These are phyloP conservation scores for Uromys caudimaculatus DNA, from an alignment of 2,797 vertebrate species.

Conservation along the genomic window DNA sequence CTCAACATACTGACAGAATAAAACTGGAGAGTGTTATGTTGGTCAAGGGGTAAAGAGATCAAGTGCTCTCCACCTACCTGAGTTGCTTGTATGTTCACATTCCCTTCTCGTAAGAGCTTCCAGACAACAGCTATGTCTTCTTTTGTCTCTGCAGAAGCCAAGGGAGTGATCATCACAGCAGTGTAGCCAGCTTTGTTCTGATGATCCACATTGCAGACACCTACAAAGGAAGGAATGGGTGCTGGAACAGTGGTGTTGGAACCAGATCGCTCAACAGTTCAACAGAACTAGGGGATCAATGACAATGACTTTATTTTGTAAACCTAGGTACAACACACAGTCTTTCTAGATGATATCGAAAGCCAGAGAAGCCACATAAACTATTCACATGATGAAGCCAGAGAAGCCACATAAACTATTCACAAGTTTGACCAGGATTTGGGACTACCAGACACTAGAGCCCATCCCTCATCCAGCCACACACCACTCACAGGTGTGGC, in stretches of 20 bases:
- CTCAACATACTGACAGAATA: neutral
- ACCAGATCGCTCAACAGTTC: neutral
- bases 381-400: neutral
- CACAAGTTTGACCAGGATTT: neutral
- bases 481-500: neutral
- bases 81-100: constrained; percentile 94
- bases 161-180: constrained; percentile 96
- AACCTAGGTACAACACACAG: neutral
- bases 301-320: neutral
- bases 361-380: neutral
- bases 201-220: constrained; percentile 93
- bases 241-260: neutral
- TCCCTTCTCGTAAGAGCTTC: constrained; percentile 93
- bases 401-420: neutral
- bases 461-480: neutral
- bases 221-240: constrained; percentile 82
- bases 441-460: neutral
- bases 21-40: neutral
- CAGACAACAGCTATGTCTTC: constrained; percentile 96
- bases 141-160: constrained; percentile 92
- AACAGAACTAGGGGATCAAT: neutral
- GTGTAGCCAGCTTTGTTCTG: constrained; percentile 98
- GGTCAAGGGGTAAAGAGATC: neutral
- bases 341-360: neutral
- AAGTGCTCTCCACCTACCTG: constrained; percentile 88